These are phyloP conservation scores for Acronicta psi DNA, from an alignment of 2,888 invertebrate genomes.

Conservation along the genomic window DNA sequence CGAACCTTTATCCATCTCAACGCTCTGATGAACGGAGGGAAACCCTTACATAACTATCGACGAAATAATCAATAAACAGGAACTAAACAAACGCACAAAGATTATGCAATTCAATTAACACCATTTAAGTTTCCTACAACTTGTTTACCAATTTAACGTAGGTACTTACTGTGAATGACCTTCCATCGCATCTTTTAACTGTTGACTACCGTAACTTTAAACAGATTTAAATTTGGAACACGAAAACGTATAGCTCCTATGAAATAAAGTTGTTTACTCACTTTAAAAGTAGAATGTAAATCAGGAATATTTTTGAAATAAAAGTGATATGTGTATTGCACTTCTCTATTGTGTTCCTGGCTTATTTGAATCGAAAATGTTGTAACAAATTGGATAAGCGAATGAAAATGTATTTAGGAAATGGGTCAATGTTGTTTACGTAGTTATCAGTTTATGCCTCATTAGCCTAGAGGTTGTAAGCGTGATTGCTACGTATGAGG, in stretches of 20 bases:
- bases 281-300: conserved; percentile 26
- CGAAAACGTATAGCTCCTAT: conserved; percentile 3
- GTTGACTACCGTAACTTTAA: not conserved
- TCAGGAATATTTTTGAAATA: conserved; percentile 28
- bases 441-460: too few species aligned
- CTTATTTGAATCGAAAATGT: conserved; percentile 30
- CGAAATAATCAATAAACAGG: not conserved
- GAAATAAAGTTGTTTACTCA: conserved; percentile 34
- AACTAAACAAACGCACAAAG: not conserved
- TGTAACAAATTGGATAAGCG: not conserved
- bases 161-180: conserved; percentile 1
- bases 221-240: not conserved
- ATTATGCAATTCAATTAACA: conserved; percentile 1
- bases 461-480: too few species aligned
- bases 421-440: conserved; percentile 17
- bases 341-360: conserved; percentile 3
- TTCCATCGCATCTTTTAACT: conserved; percentile 2
- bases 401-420: conserved; percentile 7
- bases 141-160: not conserved
- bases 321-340: conserved; percentile 35
- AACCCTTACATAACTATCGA: too few species aligned
- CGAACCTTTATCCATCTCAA: too few species aligned
- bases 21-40: too few species aligned
- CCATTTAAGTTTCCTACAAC: conserved; percentile 4
- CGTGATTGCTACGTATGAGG: too few species aligned